These are phyloP conservation scores for Ptychobarbus kaznakovi DNA, from an alignment of 2,797 vertebrate genomes.

Conservation along the genomic window DNA sequence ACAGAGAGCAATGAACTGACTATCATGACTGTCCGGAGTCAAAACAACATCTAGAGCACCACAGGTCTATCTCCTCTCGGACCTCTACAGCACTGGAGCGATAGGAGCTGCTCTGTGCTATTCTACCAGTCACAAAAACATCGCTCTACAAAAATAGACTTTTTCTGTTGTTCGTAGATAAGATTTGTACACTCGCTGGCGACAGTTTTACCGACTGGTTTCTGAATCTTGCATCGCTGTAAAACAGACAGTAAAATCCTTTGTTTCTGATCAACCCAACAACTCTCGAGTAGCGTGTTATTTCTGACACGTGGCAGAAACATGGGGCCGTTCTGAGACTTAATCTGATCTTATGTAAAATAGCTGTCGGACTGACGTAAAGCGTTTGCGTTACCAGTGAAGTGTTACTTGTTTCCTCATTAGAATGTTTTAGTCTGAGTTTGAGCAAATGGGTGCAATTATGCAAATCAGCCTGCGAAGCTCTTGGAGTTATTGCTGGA, in stretches of 20 bases:
- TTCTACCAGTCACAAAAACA: neutral
- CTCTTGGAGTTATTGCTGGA: constrained; percentile 48
- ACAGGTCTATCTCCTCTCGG: neutral
- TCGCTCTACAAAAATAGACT: neutral
- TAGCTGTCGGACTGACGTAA: constrained; percentile 44
- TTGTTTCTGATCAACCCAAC: neutral
- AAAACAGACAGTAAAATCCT: neutral
- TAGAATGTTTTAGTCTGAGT: constrained; percentile 45
- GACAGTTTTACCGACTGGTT: neutral
- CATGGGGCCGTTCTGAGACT: neutral
- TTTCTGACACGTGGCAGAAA: neutral
- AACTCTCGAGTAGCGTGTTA: neutral
- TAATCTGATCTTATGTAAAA: constrained; percentile 36
- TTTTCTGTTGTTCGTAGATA: neutral
- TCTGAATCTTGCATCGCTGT: constrained; percentile 17
- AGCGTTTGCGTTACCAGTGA: constrained; percentile 38
- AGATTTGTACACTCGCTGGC: neutral
- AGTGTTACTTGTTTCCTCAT: constrained; percentile 61
- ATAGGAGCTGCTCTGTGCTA: neutral
- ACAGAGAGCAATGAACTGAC: neutral
- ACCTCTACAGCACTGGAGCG: neutral
- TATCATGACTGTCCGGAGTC: neutral
- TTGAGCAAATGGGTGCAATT: constrained; percentile 53
- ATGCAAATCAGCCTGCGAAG: constrained; percentile 59
- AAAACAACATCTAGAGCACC: neutral